These are phyloP conservation scores for Ormyrus thymus DNA, from an alignment of 2,888 invertebrate species.

Conservation along the genomic window DNA sequence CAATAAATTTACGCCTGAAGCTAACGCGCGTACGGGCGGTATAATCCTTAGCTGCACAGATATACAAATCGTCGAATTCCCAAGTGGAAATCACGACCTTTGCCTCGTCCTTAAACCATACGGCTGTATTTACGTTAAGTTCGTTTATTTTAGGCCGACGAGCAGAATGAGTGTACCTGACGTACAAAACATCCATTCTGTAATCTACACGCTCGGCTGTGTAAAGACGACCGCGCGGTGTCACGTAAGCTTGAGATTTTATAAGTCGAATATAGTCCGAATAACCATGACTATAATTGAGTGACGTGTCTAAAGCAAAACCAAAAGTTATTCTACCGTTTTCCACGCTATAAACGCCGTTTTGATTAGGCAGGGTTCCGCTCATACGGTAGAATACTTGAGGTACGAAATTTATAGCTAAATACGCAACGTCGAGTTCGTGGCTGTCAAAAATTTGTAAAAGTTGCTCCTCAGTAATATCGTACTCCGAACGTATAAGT, in stretches of 20 bases:
- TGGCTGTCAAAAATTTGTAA: not conserved
- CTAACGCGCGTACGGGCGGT: not conserved
- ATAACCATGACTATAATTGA: not conserved
- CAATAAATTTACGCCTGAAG: not conserved
- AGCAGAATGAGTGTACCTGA: not conserved
- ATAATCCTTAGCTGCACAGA: not conserved
- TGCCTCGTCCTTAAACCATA: not conserved
- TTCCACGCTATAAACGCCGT: not conserved
- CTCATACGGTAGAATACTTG: not conserved
- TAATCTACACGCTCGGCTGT: not conserved
- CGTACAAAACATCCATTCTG: not conserved
- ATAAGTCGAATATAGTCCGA: not conserved
- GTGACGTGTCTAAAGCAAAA: not conserved
- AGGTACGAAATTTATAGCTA: not conserved
- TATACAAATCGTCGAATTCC: not conserved
- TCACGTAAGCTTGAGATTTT: not conserved
- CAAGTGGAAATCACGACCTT: not conserved
- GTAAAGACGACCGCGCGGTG: not conserved
- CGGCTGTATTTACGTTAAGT: not conserved
- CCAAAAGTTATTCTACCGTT: not conserved
- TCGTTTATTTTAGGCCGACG: not conserved
- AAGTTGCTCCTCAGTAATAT: not conserved
- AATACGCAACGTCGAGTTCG: not conserved
- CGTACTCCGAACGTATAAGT: slow-evolving; percentile 3
- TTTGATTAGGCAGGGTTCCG: not conserved